Percentiles rank a stretch among this genome's conserved stretches.
Evolutionary conservation across 1,140 invertebrate genomes (phyloP).

Genomic region (Drosophila elegans): DNA sequence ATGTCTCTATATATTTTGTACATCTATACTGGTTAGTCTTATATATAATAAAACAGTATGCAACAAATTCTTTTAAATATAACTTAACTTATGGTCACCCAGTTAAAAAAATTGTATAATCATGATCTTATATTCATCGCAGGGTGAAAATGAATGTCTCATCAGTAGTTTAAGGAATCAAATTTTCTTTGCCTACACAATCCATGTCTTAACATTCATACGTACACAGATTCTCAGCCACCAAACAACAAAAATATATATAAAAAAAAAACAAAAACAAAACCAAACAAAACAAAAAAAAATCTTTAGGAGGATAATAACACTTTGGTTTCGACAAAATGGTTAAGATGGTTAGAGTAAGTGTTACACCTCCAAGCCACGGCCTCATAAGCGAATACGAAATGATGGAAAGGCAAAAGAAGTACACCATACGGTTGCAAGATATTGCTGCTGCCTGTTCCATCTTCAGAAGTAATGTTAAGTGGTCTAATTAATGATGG

Average conservation of each 20-base stretch:
- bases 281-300: not conserved
- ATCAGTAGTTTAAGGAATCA: not conserved
- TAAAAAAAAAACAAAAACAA: not conserved
- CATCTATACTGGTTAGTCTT: not conserved
- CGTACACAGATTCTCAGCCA: not conserved
- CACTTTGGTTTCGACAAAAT: not conserved
- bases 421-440: slow-evolving; percentile 5
- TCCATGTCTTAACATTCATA: slow-evolving; percentile 1
- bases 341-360: not conserved
- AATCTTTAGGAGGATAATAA: not conserved
- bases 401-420: slow-evolving; percentile 5
- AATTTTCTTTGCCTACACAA: not conserved
- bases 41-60: not conserved
- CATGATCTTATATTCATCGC: too few relatives aligned
- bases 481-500: not conserved
- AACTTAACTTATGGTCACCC: too few relatives aligned
- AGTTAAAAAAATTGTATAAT: too few relatives aligned
- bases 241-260: not conserved
- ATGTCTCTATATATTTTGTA: slow-evolving; percentile 21
- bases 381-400: slow-evolving; percentile 9
- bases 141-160: not conserved
- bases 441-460: slow-evolving; percentile 12
- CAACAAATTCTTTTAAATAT: too few relatives aligned
- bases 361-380: not conserved
- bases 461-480: slow-evolving; percentile 3